Evolutionary conservation across 2,888 invertebrate genomes (phyloP).

Genomic region (Nebria salina): DNA sequence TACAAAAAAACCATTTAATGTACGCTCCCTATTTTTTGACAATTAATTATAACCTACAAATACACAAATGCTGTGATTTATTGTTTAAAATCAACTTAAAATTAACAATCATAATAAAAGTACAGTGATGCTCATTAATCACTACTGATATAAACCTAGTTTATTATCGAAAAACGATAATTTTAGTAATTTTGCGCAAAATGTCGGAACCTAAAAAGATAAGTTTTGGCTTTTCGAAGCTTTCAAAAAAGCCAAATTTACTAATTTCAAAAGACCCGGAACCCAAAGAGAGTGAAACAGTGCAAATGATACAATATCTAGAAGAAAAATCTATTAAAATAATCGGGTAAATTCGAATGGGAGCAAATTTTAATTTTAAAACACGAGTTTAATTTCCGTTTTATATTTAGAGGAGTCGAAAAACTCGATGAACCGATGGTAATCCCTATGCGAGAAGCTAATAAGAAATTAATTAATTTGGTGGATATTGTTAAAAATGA

Average conservation of each 20-base stretch:
- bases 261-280: slow-evolving; percentile 57
- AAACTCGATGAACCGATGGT: slow-evolving; percentile 69
- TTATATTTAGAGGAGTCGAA: slow-evolving; percentile 57
- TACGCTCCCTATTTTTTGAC: neutral
- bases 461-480: slow-evolving; percentile 64
- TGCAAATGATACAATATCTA: slow-evolving; percentile 80
- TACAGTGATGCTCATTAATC: neutral
- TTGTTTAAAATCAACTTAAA: neutral
- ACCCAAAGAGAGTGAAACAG: slow-evolving; percentile 64
- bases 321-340: slow-evolving; percentile 82
- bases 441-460: slow-evolving; percentile 71
- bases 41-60: slow-evolving; percentile 5
- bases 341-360: slow-evolving; percentile 69
- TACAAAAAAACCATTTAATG: neutral
- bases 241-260: slow-evolving; percentile 66
- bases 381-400: slow-evolving; percentile 42
- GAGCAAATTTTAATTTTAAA: slow-evolving; percentile 13
- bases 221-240: slow-evolving; percentile 83
- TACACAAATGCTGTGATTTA: neutral
- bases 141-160: neutral
- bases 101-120: neutral
- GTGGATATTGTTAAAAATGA: slow-evolving; percentile 66
- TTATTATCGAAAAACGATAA: slow-evolving; percentile 4
- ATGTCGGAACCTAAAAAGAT: slow-evolving; percentile 73
- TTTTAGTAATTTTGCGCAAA: slow-evolving; percentile 9